These are phyloP conservation scores for Otocyon megalotis DNA, from an alignment of 2,113 vertebrate species.

Conservation along the genomic window DNA sequence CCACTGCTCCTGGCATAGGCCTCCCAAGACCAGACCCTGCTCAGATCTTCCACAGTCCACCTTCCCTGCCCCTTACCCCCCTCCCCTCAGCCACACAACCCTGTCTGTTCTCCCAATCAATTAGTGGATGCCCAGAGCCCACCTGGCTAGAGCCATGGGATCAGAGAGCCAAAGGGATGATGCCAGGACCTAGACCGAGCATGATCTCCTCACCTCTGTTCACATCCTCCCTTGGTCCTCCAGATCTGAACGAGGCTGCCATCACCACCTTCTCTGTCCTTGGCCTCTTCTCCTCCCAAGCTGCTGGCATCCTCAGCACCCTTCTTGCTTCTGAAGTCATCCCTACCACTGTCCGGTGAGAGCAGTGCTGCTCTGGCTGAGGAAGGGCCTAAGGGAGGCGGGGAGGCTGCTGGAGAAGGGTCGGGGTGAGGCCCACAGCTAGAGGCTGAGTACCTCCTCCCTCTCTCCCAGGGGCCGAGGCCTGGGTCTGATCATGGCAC, in stretches of 20 bases:
- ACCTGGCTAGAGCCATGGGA: background rate
- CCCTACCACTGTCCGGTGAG: slow-evolving; percentile 93
- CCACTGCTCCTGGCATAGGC: slow-evolving; percentile 19
- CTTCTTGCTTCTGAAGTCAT: slow-evolving; percentile 94
- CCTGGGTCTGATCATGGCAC: slow-evolving; percentile 89
- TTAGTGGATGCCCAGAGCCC: background rate
- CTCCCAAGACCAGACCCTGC: background rate
- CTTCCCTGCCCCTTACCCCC: too few relatives aligned
- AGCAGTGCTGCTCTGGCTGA: background rate
- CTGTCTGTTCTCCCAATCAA: background rate
- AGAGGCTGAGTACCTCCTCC: background rate
- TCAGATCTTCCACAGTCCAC: background rate
- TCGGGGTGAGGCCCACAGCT: background rate
- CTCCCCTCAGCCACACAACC: background rate
- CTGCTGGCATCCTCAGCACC: slow-evolving; percentile 91
- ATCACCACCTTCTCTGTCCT: slow-evolving; percentile 93
- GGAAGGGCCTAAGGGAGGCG: background rate
- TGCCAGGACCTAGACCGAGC: background rate
- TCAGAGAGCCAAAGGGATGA: background rate
- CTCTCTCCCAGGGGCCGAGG: slow-evolving; percentile 87
- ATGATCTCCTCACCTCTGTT: background rate
- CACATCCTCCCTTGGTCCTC: background rate
- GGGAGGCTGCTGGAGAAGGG: background rate
- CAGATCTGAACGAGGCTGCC: slow-evolving; percentile 92
- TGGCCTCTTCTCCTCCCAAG: slow-evolving; percentile 93